Base-by-base conservation (phyloP, 2,113 vertebrate genomes). In the Fulica atra region DNA sequence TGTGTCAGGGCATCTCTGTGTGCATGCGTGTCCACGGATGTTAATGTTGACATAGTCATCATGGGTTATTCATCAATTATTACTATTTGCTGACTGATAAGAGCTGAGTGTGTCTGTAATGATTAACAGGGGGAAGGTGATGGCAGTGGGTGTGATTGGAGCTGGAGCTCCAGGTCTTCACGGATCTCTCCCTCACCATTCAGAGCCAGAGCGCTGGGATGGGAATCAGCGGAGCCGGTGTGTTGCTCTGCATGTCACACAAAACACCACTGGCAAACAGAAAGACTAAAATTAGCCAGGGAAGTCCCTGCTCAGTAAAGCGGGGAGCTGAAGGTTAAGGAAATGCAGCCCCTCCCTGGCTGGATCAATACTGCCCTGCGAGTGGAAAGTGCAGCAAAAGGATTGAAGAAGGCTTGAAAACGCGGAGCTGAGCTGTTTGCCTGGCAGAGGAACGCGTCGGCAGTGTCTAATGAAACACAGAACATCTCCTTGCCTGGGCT, bases 251-350 rank as follows among this genome's bases (percentile, higher is more conserved):
- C 53, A 0, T 40, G 71, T 20, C 71, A 6, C 89, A 82, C 36
- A 28, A 2, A 42, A 54, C 57, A 28, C 88, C 76, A 6, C 74
- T 59, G 54, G 86, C 65, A 38, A 46, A 36, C 2, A 6, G 36
- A 61, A 85, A 65, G 50, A 65, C 78, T 95, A 26, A 51, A 93
- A 93, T 92, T 42, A 92, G 94, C 54, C 33, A 26, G 76, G 88
- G 83, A 82, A 42, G 63, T 85, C 92, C 92, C 66, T 0, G 2
- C 65, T 80, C 61, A 0, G 56, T 7, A 28, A 61, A 11, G 9
- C 0, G 7, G 81, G 89, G 54, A 31, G 10, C 19, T 5, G 11
- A 72, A 19, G 10, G 10, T 13, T 0, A 2, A 64, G 86, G 94
- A 44, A 69, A 14, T 6, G 51, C 24, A 21, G 46, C 50, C n/a